Conservation (phyloP, 2,797 vertebrate species). For the Fratercula arctica region DNA sequence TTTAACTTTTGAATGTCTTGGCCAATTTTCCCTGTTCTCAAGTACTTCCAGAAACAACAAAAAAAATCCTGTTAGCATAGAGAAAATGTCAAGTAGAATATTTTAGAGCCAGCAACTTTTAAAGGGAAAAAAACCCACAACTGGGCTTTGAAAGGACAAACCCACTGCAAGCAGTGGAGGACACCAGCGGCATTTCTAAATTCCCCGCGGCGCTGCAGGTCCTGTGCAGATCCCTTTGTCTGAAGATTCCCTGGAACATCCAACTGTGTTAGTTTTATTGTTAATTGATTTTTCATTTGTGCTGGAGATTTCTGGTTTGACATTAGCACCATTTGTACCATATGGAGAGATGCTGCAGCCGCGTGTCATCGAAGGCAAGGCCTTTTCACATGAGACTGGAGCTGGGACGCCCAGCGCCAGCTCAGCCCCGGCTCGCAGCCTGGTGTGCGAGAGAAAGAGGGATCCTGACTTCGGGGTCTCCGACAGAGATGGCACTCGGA, state of each 20-base stretch:
- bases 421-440: not conserved
- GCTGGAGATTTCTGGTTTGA: not conserved
- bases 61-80: not conserved
- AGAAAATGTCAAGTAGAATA: conserved; percentile 43
- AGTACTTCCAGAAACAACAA: conserved; percentile 42
- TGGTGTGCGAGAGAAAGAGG: not conserved
- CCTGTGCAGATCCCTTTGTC: not conserved
- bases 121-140: not conserved
- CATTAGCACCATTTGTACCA: not conserved
- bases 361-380: not conserved
- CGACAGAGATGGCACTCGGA: not conserved
- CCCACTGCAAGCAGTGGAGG: not conserved
- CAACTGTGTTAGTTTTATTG: not conserved
- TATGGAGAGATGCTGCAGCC: not conserved
- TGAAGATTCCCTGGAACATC: not conserved
- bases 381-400: not conserved
- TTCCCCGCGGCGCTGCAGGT: not conserved
- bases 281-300: not conserved
- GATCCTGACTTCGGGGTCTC: not conserved
- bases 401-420: not conserved
- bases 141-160: not conserved
- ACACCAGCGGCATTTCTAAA: not conserved
- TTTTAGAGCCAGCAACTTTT: conserved; percentile 19
- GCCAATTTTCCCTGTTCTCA: conserved; percentile 16
- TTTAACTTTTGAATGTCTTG: conserved; percentile 42